Evolutionary conservation across 92 coral and sea anemone genomes (phyloP), one percentile per base, ranked within the genome.

Genomic region (Heteractis magnifica): DNA sequence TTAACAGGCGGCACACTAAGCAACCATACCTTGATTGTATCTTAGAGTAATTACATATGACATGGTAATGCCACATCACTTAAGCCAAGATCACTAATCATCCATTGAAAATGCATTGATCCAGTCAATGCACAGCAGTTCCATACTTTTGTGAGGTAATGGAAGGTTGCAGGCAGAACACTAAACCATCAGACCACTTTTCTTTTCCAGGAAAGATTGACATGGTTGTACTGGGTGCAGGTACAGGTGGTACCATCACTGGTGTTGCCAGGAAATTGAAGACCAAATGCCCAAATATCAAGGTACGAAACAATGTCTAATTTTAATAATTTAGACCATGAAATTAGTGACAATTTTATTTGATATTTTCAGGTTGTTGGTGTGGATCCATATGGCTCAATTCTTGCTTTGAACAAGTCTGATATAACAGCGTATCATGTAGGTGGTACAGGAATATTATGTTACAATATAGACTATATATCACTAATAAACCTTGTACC

Each of bases 221-320:
- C 82, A 95, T 95, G 98, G 93, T 95, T 5, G 98, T 95, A 16
- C 77, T 95, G 79, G 98, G 98, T 19, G 98, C 97, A 78, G 98
- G 98, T 49, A 95, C 98, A 65, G 98, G 98, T 56, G 98, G 98
- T 75, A 95, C 98, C 3, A 83, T 95, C 53, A 93, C 98, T 52
- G 98, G 98, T 23, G 85, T 95, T 16, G 98, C 98, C 85, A 92
- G 98, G 81, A 95, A 93, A 71, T 79, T 95, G 41, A 95, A 95
- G 82, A 93, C 92, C 73, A 95, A 94, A 87, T 90, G 92, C 48
- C 98, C 98, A 70, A 87, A 88, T 65, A 87, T 87, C 79, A 90
- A 92, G 97, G 98, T 95, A 77, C 10, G 73, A 34, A 1, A 34
- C 44, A 34, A 2, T 2, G 3, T 34, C 44, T 34, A 34, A 0